Evolutionary conservation across 2,888 invertebrate species (phyloP).

Genomic region (Aspidiotus rigidus): DNA sequence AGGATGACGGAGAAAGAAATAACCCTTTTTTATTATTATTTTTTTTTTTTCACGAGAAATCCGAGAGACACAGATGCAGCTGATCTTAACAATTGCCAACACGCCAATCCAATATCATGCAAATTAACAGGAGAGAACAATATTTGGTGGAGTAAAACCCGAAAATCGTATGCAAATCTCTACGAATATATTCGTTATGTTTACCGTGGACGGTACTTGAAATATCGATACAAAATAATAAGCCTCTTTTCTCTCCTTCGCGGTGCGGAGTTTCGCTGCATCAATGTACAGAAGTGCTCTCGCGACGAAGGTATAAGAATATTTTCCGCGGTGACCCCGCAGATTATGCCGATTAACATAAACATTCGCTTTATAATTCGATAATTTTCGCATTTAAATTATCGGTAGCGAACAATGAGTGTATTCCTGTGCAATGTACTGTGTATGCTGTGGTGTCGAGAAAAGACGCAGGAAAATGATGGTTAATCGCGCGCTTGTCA

Average conservation of each 20-base stretch:
- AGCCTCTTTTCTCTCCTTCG: slow-evolving; percentile 19
- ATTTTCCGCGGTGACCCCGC: background rate
- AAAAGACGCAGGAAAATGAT: slow-evolving; percentile 6
- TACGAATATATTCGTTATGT: slow-evolving; percentile 30
- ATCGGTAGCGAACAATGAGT: slow-evolving; percentile 19
- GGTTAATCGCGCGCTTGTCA: slow-evolving; percentile 26
- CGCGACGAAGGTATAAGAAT: slow-evolving; percentile 17
- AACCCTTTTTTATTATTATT: slow-evolving; percentile 21
- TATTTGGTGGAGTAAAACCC: slow-evolving; percentile 28
- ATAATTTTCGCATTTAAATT: slow-evolving; percentile 33
- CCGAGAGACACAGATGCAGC: slow-evolving; percentile 31
- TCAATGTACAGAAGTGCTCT: slow-evolving; percentile 8
- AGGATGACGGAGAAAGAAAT: background rate
- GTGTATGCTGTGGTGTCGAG: no score
- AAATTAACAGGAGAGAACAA: slow-evolving; percentile 26
- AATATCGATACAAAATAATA: slow-evolving; percentile 33
- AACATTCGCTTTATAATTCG: slow-evolving; percentile 33
- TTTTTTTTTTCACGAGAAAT: background rate
- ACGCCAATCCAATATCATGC: slow-evolving; percentile 33
- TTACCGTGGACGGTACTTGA: slow-evolving; percentile 33
- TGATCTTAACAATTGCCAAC: slow-evolving; percentile 34
- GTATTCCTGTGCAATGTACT: background rate
- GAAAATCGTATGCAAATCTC: slow-evolving; percentile 30
- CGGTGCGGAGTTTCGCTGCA: background rate
- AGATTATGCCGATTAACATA: slow-evolving; percentile 29